Base-by-base conservation (phyloP, 1,140 invertebrate genomes). In the Leptopilina clavipes region DNA sequence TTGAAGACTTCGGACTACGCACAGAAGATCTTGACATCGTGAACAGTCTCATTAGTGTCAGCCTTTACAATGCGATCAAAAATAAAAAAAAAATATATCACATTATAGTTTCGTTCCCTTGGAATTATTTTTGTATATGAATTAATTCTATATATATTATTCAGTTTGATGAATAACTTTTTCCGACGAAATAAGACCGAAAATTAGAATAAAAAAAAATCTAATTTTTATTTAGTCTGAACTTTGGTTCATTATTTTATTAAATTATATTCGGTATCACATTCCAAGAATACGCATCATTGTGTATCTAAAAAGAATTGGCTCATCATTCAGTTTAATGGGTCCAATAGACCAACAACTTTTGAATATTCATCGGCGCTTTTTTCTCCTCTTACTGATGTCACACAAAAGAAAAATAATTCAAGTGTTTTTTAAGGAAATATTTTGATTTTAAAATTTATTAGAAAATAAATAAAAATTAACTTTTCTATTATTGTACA, bases 351-450 rank as follows among this genome's bases (percentile, higher is more conserved):
- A 37, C 45, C 31, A 44, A 70, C 75, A 79, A 76, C 74, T 71
- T 73, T 43, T 43, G 45, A 54, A 48, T 71, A 65, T 11, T 71
- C n/a, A n/a, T n/a, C n/a, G n/a, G n/a, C n/a, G n/a, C n/a, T n/a
- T n/a, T n/a, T 48, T 77, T 83, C 77, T 48, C 77, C 83, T 83
- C 81, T 83, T 79, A 83, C 6, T 52, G 48, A 52, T 48, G 12
- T 14, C 9, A 14, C 45, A 14, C 11, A 48, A 14, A n/a, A 14
- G 14, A 48, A 5, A 48, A 48, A 14, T 48, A 14, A 48, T 48
- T 48, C 14, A 48, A 31, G 6, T 31, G 25, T 31, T 3, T 31
- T 31, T 31, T 31, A 31, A 31, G 25, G 6, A 31, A 31, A 31
- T 31, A 31, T 31, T 31, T 3, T 31, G 1, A 31, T 31, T 31